A percentile compares a stretch with the other conserved stretches of the same genome.
Conservation (phyloP, 2,113 vertebrate genomes). For the Lathamus discolor region DNA sequence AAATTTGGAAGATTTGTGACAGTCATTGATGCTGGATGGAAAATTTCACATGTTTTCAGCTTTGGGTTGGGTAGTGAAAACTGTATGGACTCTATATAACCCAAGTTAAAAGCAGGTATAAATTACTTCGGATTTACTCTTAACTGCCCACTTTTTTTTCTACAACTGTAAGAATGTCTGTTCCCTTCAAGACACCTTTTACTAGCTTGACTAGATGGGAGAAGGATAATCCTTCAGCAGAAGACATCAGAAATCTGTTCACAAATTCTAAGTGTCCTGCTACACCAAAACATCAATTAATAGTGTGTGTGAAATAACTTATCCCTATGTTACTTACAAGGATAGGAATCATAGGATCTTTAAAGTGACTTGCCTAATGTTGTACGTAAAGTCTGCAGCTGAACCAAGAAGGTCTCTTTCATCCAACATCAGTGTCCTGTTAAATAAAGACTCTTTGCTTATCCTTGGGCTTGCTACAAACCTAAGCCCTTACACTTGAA, state of each 20-base stretch:
- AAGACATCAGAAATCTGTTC: not conserved
- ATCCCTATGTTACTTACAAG: not conserved
- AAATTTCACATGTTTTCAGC: not conserved
- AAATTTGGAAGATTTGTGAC: not conserved
- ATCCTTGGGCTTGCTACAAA: not conserved
- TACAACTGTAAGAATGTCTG: not conserved
- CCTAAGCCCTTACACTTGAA: not conserved
- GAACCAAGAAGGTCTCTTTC: not conserved
- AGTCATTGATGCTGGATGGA: not conserved
- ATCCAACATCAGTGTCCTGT: not conserved
- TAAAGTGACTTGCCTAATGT: not conserved
- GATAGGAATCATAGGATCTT: not conserved
- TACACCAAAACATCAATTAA: not conserved
- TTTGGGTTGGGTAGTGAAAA: not conserved
- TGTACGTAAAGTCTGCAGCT: not conserved
- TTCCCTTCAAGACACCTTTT: not conserved
- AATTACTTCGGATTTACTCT: not conserved
- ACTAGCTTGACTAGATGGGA: not conserved
- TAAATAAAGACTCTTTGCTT: not conserved
- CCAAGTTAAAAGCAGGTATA: not conserved
- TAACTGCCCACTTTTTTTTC: accelerated
- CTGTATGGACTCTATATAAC: not conserved
- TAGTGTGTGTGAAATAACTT: not conserved
- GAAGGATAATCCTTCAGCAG: not conserved
- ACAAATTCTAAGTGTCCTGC: not conserved